Percentiles rank a stretch among this genome's conserved stretches.
phyloP scores from a whole-genome alignment of 1,140 invertebrate species.

The Drosophila pallidifrons region DNA sequence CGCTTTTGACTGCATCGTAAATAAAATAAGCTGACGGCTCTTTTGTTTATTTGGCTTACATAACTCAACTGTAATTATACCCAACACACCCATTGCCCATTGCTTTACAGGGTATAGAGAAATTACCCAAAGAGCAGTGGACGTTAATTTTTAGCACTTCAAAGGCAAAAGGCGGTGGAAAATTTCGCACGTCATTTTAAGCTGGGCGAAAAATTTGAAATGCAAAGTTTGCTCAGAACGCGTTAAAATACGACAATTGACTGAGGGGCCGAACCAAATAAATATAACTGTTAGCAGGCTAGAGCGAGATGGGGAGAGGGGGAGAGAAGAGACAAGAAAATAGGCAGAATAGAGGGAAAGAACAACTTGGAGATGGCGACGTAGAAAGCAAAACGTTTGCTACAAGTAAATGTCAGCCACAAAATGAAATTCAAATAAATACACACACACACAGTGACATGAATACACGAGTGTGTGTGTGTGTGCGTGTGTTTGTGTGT shows the following conservation, averaged over 20 bases:
- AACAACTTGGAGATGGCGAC: not conserved
- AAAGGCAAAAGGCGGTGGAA: conserved; percentile 35
- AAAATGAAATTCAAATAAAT: conserved; percentile 82
- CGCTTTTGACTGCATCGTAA: not conserved
- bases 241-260: conserved; percentile 60
- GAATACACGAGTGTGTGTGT: no score
- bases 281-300: conserved; percentile 27
- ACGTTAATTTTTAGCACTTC: conserved; percentile 78
- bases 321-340: conserved; percentile 1
- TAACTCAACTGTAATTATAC: not conserved
- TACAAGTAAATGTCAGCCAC: conserved; percentile 59
- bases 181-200: conserved; percentile 71
- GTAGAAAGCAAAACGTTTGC: not conserved
- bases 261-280: conserved; percentile 21
- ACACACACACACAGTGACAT: conserved; percentile 56
- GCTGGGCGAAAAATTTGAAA: conserved; percentile 64
- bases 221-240: conserved; percentile 72
- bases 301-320: not conserved
- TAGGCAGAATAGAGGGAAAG: not conserved
- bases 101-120: conserved; percentile 18
- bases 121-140: conserved; percentile 40
- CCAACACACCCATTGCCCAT: no score
- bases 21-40: not conserved
- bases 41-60: not conserved
- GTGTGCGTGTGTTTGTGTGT: not conserved